Evolutionary conservation across 2,113 vertebrate genomes (phyloP), one percentile per base, ranked within the genome.

Genomic region (Menidia beryllina): DNA sequence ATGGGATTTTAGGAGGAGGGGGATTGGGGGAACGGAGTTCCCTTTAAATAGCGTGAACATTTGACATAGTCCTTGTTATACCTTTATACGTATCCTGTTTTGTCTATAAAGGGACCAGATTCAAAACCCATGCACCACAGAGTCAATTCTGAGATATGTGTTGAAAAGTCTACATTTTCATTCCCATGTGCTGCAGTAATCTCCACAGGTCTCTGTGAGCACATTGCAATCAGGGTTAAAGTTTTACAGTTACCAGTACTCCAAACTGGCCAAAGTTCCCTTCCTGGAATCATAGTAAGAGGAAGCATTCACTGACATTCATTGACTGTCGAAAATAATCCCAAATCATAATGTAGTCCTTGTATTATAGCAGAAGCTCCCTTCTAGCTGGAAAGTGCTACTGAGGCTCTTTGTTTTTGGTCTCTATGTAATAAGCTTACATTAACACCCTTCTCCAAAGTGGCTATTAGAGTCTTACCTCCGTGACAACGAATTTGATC

Each of bases 361-460:
- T 2, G 3, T 25, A 2, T 54, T 7, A 20, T 11, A 64, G 55
- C 69, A 54, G 55, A 26, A 64, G 58, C 57, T 4, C 48, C 47
- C 4, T 54, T 38, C 48, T n/a, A 23, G 19, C 61, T 56, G 39
- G 57, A n/a, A 34, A 39, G 66, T 45, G 63, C 75, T 11, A 34
- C 68, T 65, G 24, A 30, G 71, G 75, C 45, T 25, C 82, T 83
- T 89, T 77, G 80, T 72, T 77, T 82, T 76, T 27, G 19, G 65
- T 77, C 69, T 65, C 45, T 66, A 43, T 59, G 57, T 85, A 90
- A 86, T 86, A 78, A 84, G 82, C 59, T 83, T 85, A 83, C 73
- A 82, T 76, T 85, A 86, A 90, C 71, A 79, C 76, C 78, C 74
- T 79, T 72, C 56, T 56, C 63, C 67, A 63, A 30, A 77, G 62